Evolutionary conservation across 2,888 invertebrate species (phyloP), one percentile per base, ranked within the genome.

Genomic region (Ormyrus rosae): DNA sequence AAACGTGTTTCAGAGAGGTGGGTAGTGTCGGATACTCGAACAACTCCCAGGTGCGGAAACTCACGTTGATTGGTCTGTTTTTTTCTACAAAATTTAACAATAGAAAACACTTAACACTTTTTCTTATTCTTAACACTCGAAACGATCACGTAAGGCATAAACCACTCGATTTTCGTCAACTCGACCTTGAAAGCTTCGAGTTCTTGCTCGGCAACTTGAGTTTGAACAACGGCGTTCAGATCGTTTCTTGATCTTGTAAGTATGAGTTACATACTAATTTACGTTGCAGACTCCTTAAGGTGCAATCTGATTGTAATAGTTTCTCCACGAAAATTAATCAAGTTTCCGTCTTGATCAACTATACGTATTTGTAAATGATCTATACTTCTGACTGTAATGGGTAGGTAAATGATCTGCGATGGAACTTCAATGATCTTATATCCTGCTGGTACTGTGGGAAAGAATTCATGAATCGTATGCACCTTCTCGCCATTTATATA

Each of bases 361-460:
- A 83, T 77, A 68, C 80, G 79, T 6, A 85, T 8, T 53, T 84
- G 82, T 11, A 85, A 78, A 76, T 83, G 68, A 72, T 83, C 63
- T 69, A 84, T 85, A 58, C 67, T 61, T 60, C 71, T 45, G 10
- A 76, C 78, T 46, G 78, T 46, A 63, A 85, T 68, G 58, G 84
- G 84, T 13, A 84, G 72, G 67, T 85, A 84, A 81, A 84, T 83
- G 61, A 84, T 60, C 13, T 82, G 75, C 11, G 80, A 71, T 48
- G 82, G 88, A 13, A 84, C 84, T 80, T 88, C 88, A 68, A 87
- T n/a, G n/a, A n/a, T n/a, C n/a, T n/a, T n/a, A n/a, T n/a, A n/a
- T n/a, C n/a, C n/a, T n/a, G n/a, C n/a, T 84, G 13, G 81, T 65
- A 84, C 87, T 86, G 87, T 86, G 89, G 8, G 89, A 89, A n/a